Conservation (phyloP, 2,113 vertebrate genomes). For the Austrofundulus limnaeus region DNA sequence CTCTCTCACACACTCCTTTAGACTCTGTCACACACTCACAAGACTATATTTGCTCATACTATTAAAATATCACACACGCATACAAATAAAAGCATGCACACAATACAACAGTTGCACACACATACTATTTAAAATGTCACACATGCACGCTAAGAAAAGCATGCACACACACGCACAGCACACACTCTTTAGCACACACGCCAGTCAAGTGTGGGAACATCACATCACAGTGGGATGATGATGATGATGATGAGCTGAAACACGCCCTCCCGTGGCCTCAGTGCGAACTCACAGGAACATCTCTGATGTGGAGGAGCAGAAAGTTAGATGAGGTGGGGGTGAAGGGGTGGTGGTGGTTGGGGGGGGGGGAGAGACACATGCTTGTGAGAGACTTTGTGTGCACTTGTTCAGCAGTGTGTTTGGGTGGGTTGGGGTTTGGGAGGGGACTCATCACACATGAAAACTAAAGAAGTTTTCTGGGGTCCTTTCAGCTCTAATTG, state of each 20-base stretch:
- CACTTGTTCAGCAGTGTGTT: conserved; percentile 9
- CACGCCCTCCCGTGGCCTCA: conserved; percentile 54
- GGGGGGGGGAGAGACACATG: not conserved
- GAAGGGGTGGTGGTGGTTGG: not conserved
- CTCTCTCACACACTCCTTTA: too few species aligned
- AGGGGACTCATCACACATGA: conserved; percentile 21
- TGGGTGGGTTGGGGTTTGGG: not conserved
- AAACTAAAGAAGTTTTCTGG: conserved; percentile 43
- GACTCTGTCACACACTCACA: too few species aligned
- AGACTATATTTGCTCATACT: too few species aligned
- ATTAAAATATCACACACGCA: too few species aligned
- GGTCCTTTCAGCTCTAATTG: conserved; percentile 48
- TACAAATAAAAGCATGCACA: too few species aligned
- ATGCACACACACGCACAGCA: not conserved
- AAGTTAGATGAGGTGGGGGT: not conserved
- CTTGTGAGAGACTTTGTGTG: not conserved
- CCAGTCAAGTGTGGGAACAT: not conserved
- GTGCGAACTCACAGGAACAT: not conserved
- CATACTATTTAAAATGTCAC: too few species aligned
- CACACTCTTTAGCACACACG: not conserved
- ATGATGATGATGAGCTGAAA: conserved; percentile 24
- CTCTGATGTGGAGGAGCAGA: not conserved
- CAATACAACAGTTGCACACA: too few species aligned
- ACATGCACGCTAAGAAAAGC: not conserved
- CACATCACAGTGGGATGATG: too few species aligned